Evolutionary conservation across 2,797 vertebrate species (phyloP), one percentile per base, ranked within the genome.

Genomic region (Distichodus sexfasciatus): DNA sequence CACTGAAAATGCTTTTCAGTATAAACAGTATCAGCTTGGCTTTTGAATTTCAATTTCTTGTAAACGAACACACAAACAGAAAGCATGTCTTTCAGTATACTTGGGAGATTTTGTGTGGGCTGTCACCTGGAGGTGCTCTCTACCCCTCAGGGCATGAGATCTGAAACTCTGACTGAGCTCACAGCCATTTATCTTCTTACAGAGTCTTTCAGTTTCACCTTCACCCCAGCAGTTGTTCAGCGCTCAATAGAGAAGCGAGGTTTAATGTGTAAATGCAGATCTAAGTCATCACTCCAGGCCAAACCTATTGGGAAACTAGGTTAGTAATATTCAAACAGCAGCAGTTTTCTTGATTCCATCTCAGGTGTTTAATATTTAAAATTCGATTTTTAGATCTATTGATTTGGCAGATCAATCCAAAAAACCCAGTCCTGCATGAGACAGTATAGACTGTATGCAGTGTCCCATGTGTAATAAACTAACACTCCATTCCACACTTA

Each of bases 171-270:
- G 53, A 17, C 36, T 64, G 26, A 23, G 46, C 41, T 73, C 72
- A 40, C 55, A 71, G 60, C 47, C 24, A 61, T 53, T 75, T 75
- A 64, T 31, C 66, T 77, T 43, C 50, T 46, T 79, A 76, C 70
- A 75, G 41, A 53, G 64, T 55, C 47, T 48, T 69, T 53, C 31
- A 48, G 60, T 72, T 62, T 50, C 50, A 3, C 43, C 17, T 36
- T 11, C 33, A 68, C 62, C 69, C 63, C 69, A 66, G 23, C 41
- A 75, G 65, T 66, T 29, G 47, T 50, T 74, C 35, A 41, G 38
- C 36, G 51, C 57, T 78, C n/a, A n/a, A 44, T 15, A 23, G 54
- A 57, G 38, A 66, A 59, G 53, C 61, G 66, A 33, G 54, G 33
- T 53, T 67, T 76, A 46, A 58, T 53, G 55, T 65, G 58, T 8